Percentiles rank a stretch among this genome's conserved stretches.
These are phyloP conservation scores for Coelopa pilipes DNA, from an alignment of 2,888 invertebrate species.

Conservation along the genomic window DNA sequence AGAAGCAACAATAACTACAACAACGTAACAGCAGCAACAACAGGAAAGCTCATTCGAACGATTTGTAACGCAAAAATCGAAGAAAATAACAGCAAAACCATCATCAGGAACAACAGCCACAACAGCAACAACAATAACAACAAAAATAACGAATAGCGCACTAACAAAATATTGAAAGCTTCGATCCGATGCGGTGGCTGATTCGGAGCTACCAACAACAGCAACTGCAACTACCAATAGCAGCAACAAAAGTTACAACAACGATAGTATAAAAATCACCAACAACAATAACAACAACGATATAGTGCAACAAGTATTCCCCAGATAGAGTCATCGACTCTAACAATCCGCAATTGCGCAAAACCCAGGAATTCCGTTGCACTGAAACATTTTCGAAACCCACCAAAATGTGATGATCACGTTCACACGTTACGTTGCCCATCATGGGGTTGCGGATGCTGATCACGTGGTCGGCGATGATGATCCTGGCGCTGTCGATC, in stretches of 20 bases:
- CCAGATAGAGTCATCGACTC: constrained; percentile 37
- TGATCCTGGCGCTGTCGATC: too few species aligned
- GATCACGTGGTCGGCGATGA: not conserved
- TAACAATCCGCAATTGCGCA: constrained; percentile 29
- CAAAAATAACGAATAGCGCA: not conserved
- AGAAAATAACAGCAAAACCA: not conserved
- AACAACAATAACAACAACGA: constrained; percentile 1
- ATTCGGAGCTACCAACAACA: not conserved
- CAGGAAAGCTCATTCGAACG: constrained; percentile 1
- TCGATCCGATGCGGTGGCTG: not conserved
- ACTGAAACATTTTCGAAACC: constrained; percentile 10
- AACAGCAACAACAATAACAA: too few species aligned
- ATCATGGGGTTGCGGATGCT: not conserved
- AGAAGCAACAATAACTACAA: too few species aligned
- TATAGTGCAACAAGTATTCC: constrained; percentile 10
- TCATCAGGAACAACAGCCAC: too few species aligned
- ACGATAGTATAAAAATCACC: too few species aligned
- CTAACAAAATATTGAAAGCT: not conserved
- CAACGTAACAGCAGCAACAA: not conserved
- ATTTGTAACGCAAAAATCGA: constrained; percentile 17
- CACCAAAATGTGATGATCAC: not conserved
- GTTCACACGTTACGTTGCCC: not conserved
- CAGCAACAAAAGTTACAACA: too few species aligned
- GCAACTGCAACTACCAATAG: too few species aligned
- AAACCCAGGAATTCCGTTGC: constrained; percentile 25